These are phyloP conservation scores for Butorides virescens DNA, from an alignment of 2,113 vertebrate species.

Conservation along the genomic window DNA sequence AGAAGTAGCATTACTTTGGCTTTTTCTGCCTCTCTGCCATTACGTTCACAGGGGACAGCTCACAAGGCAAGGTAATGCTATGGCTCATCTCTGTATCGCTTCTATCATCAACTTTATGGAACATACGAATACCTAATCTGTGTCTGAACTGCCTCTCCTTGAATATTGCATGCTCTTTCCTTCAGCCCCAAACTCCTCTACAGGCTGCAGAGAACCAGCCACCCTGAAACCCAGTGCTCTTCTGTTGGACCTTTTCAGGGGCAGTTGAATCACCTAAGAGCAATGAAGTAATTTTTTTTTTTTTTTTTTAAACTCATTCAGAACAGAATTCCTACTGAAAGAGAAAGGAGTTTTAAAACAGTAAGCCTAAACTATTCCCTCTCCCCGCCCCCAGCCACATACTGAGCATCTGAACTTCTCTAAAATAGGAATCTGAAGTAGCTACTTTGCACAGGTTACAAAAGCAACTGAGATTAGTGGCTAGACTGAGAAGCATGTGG, in stretches of 20 bases:
- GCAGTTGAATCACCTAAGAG: not conserved
- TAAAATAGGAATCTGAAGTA: not conserved
- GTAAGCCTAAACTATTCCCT: not conserved
- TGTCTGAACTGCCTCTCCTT: not conserved
- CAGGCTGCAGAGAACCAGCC: not conserved
- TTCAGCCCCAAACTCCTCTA: not conserved
- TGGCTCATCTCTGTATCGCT: not conserved
- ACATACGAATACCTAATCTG: not conserved
- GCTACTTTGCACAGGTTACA: not conserved
- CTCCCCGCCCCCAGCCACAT: not conserved
- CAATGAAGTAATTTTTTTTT: not conserved
- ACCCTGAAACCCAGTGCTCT: not conserved
- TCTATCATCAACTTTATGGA: not conserved
- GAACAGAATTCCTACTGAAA: not conserved
- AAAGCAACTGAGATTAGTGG: not conserved
- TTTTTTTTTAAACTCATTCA: not conserved
- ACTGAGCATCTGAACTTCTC: not conserved
- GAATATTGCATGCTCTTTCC: fast-evolving
- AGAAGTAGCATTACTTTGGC: not conserved
- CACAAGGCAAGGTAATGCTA: not conserved
- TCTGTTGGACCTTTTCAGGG: not conserved
- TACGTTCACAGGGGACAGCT: not conserved
- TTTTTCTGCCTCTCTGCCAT: not conserved
- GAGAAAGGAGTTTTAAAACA: not conserved
- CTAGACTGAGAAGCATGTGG: not conserved